A percentile compares a stretch with the other conserved stretches of the same genome.
These are phyloP conservation scores for Myrmecobius fasciatus DNA, from an alignment of 2,113 vertebrate genomes.

Conservation along the genomic window DNA sequence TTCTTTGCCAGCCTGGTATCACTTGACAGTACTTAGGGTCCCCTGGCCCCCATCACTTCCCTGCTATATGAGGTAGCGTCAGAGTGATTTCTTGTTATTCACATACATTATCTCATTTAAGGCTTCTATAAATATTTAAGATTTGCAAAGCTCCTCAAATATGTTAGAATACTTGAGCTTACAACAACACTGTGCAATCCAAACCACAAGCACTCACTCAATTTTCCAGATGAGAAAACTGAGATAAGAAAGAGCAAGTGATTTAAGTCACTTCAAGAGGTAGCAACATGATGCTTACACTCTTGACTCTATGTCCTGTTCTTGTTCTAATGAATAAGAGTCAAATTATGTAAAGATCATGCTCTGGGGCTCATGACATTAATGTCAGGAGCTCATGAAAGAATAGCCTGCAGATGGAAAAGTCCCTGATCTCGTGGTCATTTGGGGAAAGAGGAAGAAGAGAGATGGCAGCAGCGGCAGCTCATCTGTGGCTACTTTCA, in stretches of 20 bases:
- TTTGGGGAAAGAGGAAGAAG: neutral
- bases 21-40: neutral
- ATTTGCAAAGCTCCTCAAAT: neutral
- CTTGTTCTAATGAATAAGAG: neutral
- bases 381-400: neutral
- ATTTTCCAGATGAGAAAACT: too few species aligned
- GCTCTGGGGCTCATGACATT: neutral
- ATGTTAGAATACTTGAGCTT: neutral
- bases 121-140: neutral
- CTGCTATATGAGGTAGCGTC: neutral
- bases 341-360: neutral
- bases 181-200: too few species aligned
- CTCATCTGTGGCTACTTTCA: neutral
- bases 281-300: too few species aligned
- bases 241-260: neutral
- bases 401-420: neutral
- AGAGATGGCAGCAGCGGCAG: neutral
- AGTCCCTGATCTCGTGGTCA: neutral
- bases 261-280: neutral
- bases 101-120: neutral
- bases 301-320: too few species aligned
- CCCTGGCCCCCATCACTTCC: neutral
- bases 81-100: too few species aligned
- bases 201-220: neutral
- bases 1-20: neutral